Conservation (phyloP, 2,797 vertebrate species). For the Squalus acanthias region DNA sequence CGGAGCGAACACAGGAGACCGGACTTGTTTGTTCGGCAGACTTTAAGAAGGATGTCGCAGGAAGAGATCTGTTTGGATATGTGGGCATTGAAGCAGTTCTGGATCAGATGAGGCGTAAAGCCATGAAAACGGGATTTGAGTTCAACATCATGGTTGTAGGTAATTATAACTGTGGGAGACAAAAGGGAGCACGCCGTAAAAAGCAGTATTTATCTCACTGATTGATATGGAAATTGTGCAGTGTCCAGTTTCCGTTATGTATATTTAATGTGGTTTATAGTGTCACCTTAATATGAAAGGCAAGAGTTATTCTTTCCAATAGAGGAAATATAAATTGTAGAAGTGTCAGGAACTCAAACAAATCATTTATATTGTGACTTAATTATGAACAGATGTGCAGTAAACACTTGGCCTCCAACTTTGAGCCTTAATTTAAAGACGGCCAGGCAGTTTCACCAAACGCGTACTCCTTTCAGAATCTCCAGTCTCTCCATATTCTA, state of each 20-base stretch:
- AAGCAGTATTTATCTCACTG: not conserved
- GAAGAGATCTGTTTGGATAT: constrained; percentile 68
- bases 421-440: not conserved
- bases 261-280: not conserved
- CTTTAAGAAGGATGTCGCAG: constrained; percentile 48
- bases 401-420: not conserved
- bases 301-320: not conserved
- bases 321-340: constrained; percentile 7
- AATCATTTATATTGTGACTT: not conserved
- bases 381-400: not conserved
- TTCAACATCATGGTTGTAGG: constrained; percentile 98
- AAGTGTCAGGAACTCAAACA: constrained; percentile 6
- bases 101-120: constrained; percentile 88
- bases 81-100: constrained; percentile 90
- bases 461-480: not conserved
- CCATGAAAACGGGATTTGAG: constrained; percentile 88
- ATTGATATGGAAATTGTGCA: too few species aligned
- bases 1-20: constrained; percentile 45
- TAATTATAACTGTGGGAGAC: constrained; percentile 51
- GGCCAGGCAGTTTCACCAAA: not conserved
- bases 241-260: not conserved
- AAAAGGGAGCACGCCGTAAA: not conserved
- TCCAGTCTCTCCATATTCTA: not conserved
- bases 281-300: not conserved
- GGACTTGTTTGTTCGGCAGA: constrained; percentile 45